Base-by-base conservation (phyloP, 2,888 invertebrate species). In the Priocnemis perturbator region DNA sequence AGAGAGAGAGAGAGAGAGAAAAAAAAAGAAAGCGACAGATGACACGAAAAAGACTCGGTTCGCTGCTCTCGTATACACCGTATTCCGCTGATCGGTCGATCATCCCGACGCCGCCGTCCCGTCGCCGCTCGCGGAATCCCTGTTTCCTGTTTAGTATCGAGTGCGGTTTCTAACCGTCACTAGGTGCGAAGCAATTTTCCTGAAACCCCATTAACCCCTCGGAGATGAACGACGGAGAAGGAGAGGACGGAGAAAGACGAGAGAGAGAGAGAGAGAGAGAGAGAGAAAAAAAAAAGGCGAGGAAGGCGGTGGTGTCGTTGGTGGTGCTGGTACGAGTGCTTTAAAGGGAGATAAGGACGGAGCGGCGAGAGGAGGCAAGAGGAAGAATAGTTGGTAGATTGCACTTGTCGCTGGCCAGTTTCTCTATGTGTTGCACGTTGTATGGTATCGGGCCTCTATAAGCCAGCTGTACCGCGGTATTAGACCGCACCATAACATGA, bases 141-240 rank as follows among this genome's bases (percentile, higher is more conserved):
- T 21, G 53, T 53, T 53, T 53, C 53, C 53, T 23, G 53, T 15
- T 53, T 53, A 26, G 53, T 21, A 20, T 53, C 73, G 65, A 71
- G 74, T 74, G 74, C 73, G 69, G 71, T 77, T 76, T 70, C 60
- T 66, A 76, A 62, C 73, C 74, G 74, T 78, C 78, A 73, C 76
- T 78, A 83, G 83, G 82, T 80, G 83, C 81, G 80, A 83, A 81
- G 84, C 82, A 85, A 86, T 86, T 86, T 85, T 80, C 82, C 79
- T 82, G 79, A 82, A 86, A 85, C 83, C 83, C 84, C 85, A 85
- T 86, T 86, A 85, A 86, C 83, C 83, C 85, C 79, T 77, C 73
- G 72, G 71, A 83, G 82, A 84, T 85, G 83, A 82, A 81, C 85
- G 83, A 81, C 80, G 77, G 67, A 64, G 79, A 71, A 68, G 73